Evolutionary conservation across 2,113 vertebrate genomes (phyloP).

Genomic region (Rallus limicola): DNA sequence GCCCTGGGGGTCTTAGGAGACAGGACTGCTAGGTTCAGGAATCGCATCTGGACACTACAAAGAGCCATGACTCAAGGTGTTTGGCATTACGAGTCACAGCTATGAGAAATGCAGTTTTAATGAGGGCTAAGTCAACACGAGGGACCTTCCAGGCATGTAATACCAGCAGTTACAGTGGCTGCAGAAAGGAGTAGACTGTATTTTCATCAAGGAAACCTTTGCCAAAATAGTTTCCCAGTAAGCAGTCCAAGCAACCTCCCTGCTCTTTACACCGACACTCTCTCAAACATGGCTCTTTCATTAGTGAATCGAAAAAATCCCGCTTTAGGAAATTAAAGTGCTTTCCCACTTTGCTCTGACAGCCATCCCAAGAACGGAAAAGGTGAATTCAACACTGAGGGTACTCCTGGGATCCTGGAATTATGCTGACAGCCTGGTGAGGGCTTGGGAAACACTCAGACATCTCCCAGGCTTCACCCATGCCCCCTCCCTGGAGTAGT

Average conservation of each 20-base stretch:
- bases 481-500: not conserved
- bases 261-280: not conserved
- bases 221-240: not conserved
- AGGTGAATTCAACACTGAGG: not conserved
- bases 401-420: not conserved
- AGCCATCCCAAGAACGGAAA: not conserved
- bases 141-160: not conserved
- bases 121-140: not conserved
- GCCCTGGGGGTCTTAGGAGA: rapidly evolving
- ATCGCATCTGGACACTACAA: not conserved
- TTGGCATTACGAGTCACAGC: not conserved
- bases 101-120: not conserved
- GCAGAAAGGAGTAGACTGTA: not conserved
- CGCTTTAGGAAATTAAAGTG: not conserved
- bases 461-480: rapidly evolving
- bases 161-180: not conserved
- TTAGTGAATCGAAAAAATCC: not conserved
- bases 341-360: not conserved
- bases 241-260: not conserved
- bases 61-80: not conserved
- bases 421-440: rapidly evolving
- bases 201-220: not conserved
- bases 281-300: not conserved
- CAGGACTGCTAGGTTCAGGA: not conserved
- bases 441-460: not conserved